Evolutionary conservation across 2,797 vertebrate species (phyloP), one percentile per base, ranked within the genome.

Genomic region (Clarias platycephalus): DNA sequence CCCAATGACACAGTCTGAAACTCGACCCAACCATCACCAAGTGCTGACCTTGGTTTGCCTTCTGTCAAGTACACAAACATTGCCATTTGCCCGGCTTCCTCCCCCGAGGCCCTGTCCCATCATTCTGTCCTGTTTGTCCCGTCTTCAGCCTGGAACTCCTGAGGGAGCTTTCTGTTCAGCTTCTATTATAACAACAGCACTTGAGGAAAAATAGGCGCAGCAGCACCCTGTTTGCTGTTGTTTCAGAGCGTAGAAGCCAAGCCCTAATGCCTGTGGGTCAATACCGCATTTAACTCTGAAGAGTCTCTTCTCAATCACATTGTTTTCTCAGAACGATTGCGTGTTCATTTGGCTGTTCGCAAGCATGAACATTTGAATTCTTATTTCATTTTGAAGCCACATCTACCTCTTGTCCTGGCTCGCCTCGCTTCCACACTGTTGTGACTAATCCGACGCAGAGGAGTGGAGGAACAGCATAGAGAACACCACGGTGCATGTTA

Each of bases 91-190:
- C 77, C 62, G 72, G 77, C 34, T 76, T 20, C 68, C 24, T 62
- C 86, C 84, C 75, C 72, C 6, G 16, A 83, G 85, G 70, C 76
- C 8, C 62, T 84, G 82, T 84, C 80, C 62, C 82, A 81, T 86
- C 83, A 85, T 81, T 83, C 83, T 80, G 55, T 3, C 37, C 66
- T 85, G 86, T 86, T 88, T 87, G 67, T 87, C 88, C 83, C 68
- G 53, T 82, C 84, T 84, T 68, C 82, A 77, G 71, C 79, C 40
- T 31, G 60, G 58, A 66, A 66, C 53, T 84, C 81, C 81, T 72
- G 40, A 64, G 80, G 82, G 70, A 88, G 24, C 58, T 67, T 2
- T 2, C 76, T 70, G 83, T 70, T 86, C 28, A 71, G 74, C 68
- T 82, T 88, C 79, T 84, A 67, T 88, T 85, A 83, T 81, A 80